phyloP scores from a whole-genome alignment of 2,888 invertebrate genomes.

The Nomada fabriciana region DNA sequence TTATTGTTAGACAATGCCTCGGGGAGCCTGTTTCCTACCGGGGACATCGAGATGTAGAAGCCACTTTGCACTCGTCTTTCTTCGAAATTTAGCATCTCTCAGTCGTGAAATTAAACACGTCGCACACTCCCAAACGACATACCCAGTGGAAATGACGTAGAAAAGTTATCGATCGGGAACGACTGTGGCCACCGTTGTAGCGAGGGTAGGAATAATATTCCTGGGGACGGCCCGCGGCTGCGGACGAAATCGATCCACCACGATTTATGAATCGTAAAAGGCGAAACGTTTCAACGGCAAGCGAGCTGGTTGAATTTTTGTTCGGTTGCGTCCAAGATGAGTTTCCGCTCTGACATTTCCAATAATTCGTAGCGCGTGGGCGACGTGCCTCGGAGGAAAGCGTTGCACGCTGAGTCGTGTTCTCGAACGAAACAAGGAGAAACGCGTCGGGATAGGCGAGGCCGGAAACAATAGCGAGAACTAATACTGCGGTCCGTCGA shows the following conservation, averaged over 20 bases:
- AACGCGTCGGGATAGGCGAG: constrained; percentile 30
- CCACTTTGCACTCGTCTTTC: constrained; percentile 5
- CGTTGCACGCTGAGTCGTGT: not conserved
- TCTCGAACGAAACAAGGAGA: constrained; percentile 4
- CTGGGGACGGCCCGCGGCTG: not conserved
- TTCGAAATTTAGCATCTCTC: not conserved
- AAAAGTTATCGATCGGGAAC: constrained; percentile 29
- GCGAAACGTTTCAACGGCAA: not conserved
- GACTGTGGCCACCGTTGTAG: not conserved
- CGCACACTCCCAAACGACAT: not conserved
- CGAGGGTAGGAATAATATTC: constrained; percentile 4
- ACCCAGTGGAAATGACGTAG: not conserved
- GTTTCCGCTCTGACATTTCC: not conserved
- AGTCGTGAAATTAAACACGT: not conserved
- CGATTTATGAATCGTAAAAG: constrained; percentile 15
- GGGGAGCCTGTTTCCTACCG: constrained; percentile 40
- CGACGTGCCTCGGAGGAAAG: constrained; percentile 15
- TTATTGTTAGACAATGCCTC: constrained; percentile 42
- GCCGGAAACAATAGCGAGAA: constrained; percentile 55
- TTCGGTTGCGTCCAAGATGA: not conserved
- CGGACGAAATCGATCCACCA: not conserved
- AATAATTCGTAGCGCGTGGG: constrained; percentile 19
- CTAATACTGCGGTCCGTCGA: constrained; percentile 64
- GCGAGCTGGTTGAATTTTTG: no score
- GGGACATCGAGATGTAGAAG: constrained; percentile 46